Evolutionary conservation across 2,797 vertebrate genomes (phyloP).

Genomic region (Cygnus olor): DNA sequence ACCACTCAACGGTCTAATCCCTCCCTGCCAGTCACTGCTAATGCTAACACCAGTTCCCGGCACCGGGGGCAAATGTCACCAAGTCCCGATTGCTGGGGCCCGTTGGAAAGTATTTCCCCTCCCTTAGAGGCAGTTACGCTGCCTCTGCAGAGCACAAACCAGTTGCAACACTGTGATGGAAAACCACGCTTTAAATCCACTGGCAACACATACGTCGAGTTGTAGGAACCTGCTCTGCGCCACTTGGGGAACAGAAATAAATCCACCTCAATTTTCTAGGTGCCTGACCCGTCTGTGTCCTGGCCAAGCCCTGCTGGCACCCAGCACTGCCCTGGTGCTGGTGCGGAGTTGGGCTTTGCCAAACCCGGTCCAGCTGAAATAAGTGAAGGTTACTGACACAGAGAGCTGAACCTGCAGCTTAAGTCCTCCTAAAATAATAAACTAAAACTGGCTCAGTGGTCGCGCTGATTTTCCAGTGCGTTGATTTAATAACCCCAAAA

Average conservation of each 20-base stretch:
- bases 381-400: not conserved
- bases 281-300: not conserved
- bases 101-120: not conserved
- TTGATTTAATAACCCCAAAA: not conserved
- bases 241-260: rapidly evolving
- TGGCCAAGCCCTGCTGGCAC: too few species aligned
- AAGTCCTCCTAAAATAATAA: not conserved
- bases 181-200: not conserved
- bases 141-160: not conserved
- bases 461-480: not conserved
- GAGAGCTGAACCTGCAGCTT: not conserved
- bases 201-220: rapidly evolving
- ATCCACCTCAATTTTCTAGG: not conserved
- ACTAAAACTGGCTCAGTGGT: not conserved
- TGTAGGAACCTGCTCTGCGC: not conserved
- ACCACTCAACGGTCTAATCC: not conserved
- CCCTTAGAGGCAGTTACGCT: rapidly evolving
- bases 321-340: too few species aligned
- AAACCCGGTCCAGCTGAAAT: not conserved
- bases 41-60: not conserved
- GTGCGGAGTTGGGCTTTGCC: rapidly evolving
- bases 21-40: not conserved
- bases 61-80: not conserved
- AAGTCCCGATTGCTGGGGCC: not conserved
- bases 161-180: not conserved